Base-by-base conservation (phyloP, 1,140 invertebrate species). In the Zaprionus capensis region DNA sequence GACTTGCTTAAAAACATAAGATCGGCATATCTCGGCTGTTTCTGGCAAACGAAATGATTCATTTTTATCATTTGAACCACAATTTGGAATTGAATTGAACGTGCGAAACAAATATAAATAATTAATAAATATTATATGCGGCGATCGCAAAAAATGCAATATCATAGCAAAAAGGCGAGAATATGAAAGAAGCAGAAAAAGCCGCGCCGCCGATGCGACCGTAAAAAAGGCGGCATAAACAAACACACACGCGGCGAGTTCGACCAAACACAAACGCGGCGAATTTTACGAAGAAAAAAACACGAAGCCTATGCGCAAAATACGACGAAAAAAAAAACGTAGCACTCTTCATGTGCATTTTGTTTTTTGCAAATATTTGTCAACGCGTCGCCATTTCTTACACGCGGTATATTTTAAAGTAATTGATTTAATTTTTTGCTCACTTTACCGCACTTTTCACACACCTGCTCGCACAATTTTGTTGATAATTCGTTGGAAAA, bases 211-310 rank as follows among this genome's bases (percentile, higher is more conserved):
- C 71, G 75, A 77, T 77, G 58, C 75, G 62, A 77, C 34, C 46
- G 61, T 75, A 90, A 88, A 88, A 90, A 90, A 90, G 85, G 85
- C 85, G 85, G 85, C 85, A 90, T 90, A 90, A 90, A 90, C 85
- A 90, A 90, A 90, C 85, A 90, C 85, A 88, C 79, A 78, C 76
- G 85, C 85, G 82, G 85, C 85, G 81, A 90, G n/a, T 81, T 78
- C 68, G 76, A 66, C 75, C 76, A 82, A 88, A 90, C 84, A 87
- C 84, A 80, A 86, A 82, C 65, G 78, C 85, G 85, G 81, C 85
- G 85, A 88, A 90, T 81, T 88, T 51, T 28, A 69, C 78, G 82
- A 84, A 72, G 76, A 69, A 81, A 84, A 83, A 85, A 85, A 85
- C 76, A 86, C 83, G 83, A 86, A 86, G 79, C 72, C 76, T 71